Evolutionary conservation across 2,797 vertebrate genomes (phyloP), one percentile per base, ranked within the genome.

Genomic region (Carduelis carduelis): DNA sequence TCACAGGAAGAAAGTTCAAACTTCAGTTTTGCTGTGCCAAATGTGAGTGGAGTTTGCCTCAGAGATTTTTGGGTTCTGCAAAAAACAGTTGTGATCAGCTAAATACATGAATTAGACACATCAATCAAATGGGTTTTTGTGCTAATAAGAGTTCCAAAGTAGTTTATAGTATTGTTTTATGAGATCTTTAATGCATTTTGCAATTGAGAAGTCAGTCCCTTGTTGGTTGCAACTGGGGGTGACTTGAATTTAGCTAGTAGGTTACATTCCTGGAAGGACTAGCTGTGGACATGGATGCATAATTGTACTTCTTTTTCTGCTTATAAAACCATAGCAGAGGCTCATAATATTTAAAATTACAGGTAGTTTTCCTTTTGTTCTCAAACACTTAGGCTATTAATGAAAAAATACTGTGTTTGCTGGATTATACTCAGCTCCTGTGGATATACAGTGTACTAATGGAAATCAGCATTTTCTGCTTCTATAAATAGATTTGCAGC

Each of bases 381-480:
- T 83, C 28, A 60, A 83, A 60, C 19, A 41, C 32, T 79, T 46
- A 4, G 21, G 12, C 52, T 94, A 1, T 79, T 91, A 91, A 81
- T 92, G 82, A 91, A 89, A 60, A 82, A 93, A 50, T 43, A 66
- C 2, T 32, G 12, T 69, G 47, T 90, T 77, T 90, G 34, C 43
- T 87, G 69, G 57, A 60, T 87, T 90, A 71, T 80, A 7, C 34
- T 74, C n/a, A 47, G 20, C 43, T 94, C 2, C 65, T 92, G 69
- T 92, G 84, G 23, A 72, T 86, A 28, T 87, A 66, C 13, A 55
- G 27, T 71, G 20, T 68, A 32, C 41, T 91, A 60, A 78, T 74
- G 61, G 77, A 94, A 92, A 93, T 85, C 61, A 91, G 57, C 81
- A 69, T 46, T 94, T 96, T 94, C 71, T 92, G 68, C 71, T 93